Evolutionary conservation across 2,888 invertebrate species (phyloP).

Genomic region (Adelphocoris suturalis): DNA sequence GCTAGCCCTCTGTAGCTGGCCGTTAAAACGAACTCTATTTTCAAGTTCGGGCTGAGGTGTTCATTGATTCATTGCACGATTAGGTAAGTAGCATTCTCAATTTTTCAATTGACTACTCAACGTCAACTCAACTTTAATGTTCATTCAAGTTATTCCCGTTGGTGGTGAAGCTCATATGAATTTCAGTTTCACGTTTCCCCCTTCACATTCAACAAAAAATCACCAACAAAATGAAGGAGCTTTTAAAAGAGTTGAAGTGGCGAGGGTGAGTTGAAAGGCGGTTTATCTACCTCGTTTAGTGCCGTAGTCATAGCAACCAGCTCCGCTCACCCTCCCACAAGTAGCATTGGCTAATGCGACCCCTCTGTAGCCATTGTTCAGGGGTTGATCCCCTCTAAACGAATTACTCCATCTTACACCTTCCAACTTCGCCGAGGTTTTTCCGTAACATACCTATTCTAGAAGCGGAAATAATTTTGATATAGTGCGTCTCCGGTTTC

Average conservation of each 20-base stretch:
- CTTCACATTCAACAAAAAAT: neutral
- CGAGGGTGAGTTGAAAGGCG: conserved; percentile 53
- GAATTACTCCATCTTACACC: neutral
- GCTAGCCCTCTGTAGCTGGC: too few species aligned
- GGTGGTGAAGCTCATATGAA: too few species aligned
- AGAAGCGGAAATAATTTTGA: conserved; percentile 21
- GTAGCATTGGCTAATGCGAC: conserved; percentile 48
- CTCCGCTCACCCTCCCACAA: conserved; percentile 28
- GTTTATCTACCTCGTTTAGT: conserved; percentile 66
- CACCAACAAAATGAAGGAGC: conserved; percentile 11
- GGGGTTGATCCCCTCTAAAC: conserved; percentile 14
- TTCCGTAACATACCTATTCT: neutral
- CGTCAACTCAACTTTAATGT: too few species aligned
- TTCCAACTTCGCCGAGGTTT: conserved; percentile 6
- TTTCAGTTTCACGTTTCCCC: neutral
- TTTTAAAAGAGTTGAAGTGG: conserved; percentile 40
- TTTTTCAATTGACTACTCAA: too few species aligned
- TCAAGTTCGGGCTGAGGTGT: too few species aligned
- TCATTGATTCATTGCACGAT: too few species aligned
- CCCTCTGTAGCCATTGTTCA: conserved; percentile 58
- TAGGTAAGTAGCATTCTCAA: too few species aligned
- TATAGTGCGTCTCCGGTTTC: neutral
- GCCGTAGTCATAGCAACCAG: conserved; percentile 54
- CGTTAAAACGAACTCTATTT: too few species aligned
- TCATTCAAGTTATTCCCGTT: too few species aligned